Percentiles rank a stretch among this genome's conserved stretches.
phyloP scores from a whole-genome alignment of 92 coral and sea anemone genomes.

The Phymanthus crucifer region DNA sequence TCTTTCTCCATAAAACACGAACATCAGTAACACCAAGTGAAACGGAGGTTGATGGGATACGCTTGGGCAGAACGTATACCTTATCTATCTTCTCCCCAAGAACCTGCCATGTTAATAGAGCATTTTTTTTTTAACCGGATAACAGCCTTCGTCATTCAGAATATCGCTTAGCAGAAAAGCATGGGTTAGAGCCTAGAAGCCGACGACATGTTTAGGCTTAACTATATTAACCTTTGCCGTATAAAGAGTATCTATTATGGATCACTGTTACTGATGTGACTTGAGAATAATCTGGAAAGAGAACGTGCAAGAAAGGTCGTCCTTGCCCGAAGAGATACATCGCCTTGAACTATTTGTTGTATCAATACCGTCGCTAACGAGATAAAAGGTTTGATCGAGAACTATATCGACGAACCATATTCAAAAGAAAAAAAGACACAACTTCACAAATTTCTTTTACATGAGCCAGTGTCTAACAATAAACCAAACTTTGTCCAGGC shows the following conservation, averaged over 20 bases:
- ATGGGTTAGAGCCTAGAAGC: background rate
- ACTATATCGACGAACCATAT: too few relatives aligned
- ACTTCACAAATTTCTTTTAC: too few relatives aligned
- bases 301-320: background rate
- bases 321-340: background rate
- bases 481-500: too few relatives aligned
- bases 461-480: too few relatives aligned
- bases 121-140: background rate
- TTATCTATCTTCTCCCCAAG: background rate
- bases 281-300: background rate
- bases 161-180: background rate
- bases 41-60: background rate
- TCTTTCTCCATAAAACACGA: background rate
- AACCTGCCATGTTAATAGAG: background rate
- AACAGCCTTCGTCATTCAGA: background rate
- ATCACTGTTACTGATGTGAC: background rate
- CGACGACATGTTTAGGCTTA: background rate
- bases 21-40: background rate
- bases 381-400: too few relatives aligned
- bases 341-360: background rate
- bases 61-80: background rate
- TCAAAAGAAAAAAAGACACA: too few relatives aligned
- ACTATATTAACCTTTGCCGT: background rate
- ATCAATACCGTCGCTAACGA: background rate
- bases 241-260: background rate